These are phyloP conservation scores for Adelosebastes latens DNA, from an alignment of 2,797 vertebrate genomes.

Conservation along the genomic window DNA sequence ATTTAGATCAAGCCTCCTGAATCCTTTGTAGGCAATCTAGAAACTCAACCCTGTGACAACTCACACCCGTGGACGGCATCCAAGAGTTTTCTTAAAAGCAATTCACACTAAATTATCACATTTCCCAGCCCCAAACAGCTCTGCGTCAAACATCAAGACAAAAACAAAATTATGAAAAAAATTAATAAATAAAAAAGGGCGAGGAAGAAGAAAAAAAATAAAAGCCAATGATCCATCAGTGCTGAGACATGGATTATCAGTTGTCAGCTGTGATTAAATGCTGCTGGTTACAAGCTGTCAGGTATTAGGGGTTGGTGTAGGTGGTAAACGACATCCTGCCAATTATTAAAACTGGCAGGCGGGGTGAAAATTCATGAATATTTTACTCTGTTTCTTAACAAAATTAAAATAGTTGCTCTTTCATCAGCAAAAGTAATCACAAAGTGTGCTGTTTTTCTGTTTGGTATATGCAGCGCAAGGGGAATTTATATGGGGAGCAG, in stretches of 20 bases:
- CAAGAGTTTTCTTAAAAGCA: constrained; percentile 59
- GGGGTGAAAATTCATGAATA: constrained; percentile 55
- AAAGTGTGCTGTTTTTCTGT: constrained; percentile 1
- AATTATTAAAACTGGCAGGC: constrained; percentile 77
- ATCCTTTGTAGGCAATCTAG: constrained; percentile 59
- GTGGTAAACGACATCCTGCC: constrained; percentile 70
- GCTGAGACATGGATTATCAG: constrained; percentile 73
- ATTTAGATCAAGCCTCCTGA: constrained; percentile 67
- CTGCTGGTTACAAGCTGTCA: constrained; percentile 78
- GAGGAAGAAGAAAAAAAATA: constrained; percentile 13
- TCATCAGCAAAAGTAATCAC: constrained; percentile 49
- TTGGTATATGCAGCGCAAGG: constrained; percentile 15
- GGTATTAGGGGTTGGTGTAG: constrained; percentile 73
- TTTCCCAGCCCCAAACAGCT: constrained; percentile 42
- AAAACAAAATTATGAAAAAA: constrained; percentile 28
- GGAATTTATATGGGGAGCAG: constrained; percentile 12
- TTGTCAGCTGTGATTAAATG: constrained; percentile 79
- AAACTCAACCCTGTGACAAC: constrained; percentile 61
- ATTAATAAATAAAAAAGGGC: neutral
- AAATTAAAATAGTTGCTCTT: constrained; percentile 54
- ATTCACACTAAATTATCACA: constrained; percentile 73
- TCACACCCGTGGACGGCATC: constrained; percentile 56
- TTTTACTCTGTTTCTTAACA: constrained; percentile 50
- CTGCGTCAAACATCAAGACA: constrained; percentile 34
- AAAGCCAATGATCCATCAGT: constrained; percentile 63